Base-by-base conservation (phyloP, 2,797 vertebrate genomes). In the Cuculus canorus region DNA sequence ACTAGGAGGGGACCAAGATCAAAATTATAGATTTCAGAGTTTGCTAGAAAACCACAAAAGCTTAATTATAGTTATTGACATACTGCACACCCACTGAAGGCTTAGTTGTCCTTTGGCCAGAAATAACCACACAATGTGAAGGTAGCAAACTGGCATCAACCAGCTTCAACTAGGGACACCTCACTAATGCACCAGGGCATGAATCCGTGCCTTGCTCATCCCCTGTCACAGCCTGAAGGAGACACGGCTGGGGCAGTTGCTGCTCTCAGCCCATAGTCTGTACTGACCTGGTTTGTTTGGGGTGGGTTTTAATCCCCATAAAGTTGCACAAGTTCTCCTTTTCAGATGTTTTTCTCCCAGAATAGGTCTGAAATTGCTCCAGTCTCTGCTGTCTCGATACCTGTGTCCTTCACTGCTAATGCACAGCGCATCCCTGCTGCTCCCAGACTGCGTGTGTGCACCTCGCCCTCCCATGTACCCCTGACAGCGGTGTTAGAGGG, bases 1-100 rank as follows among this genome's bases (percentile, higher is more conserved):
- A 53, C 81, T 63, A 69, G 64, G 86, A 82, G 87, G 79, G 54
- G 66, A 77, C 92, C 52, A 32, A 23, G 13, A 54, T 80, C 80
- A 79, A 96, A 96, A 97, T 97, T 94, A 96, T 47, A 95, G 77
- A 88, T 93, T 87, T 39, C 77, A 82, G 68, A 83, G 63, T 71
- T 86, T 90, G 35, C 71, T 57, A 68, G 73, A 69, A 50, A 94
- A 92, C 88, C 93, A 92, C 92, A 86, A 88, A 89, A 60, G 11
- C 75, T 83, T 95, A 97, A 96, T 96, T 96, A 96, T 45, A 96
- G 94, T 88, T 86, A 92, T 80, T 88, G 93, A 65, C 91, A 65
- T 82, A 82, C 77, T 92, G 85, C 94, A 94, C 82, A 90, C 82
- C 88, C 93, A 90, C 92, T 63, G 84, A 86, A 96, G 53, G 84